A percentile compares a stretch with the other conserved stretches of the same genome.
Evolutionary conservation across 1,140 invertebrate species (phyloP).

Genomic region (Callitettix versicolor): DNA sequence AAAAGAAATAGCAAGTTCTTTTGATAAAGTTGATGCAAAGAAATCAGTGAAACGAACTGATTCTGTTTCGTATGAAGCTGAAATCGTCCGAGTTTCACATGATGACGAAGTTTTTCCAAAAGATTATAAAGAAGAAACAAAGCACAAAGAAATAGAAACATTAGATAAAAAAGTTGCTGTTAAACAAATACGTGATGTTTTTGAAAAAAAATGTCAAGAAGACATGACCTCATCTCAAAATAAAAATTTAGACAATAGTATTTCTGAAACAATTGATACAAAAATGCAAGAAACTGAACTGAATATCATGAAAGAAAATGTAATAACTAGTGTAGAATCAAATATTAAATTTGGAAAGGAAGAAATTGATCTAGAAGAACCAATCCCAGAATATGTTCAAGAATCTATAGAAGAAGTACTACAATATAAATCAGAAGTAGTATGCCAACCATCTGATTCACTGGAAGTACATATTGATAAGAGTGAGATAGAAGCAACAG

Average conservation of each 20-base stretch:
- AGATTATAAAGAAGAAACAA: too few relatives aligned
- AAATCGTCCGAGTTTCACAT: slow-evolving; percentile 12
- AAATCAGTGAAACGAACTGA: slow-evolving; percentile 17
- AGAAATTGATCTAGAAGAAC: background rate
- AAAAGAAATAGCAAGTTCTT: slow-evolving; percentile 1
- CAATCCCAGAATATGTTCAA: background rate
- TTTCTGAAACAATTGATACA: background rate
- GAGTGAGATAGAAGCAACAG: slow-evolving; percentile 38
- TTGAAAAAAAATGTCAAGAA: too few relatives aligned
- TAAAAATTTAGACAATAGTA: background rate
- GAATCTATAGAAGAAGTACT: slow-evolving; percentile 22
- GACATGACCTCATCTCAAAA: background rate
- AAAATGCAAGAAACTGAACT: too few relatives aligned
- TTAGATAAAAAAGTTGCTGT: too few relatives aligned
- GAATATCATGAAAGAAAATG: background rate
- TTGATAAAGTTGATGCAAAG: slow-evolving; percentile 17
- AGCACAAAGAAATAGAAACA: too few relatives aligned
- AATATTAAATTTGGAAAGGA: background rate
- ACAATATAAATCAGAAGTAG: slow-evolving; percentile 30
- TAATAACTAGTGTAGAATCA: background rate
- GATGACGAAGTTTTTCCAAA: too few relatives aligned
- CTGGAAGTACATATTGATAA: slow-evolving; percentile 41
- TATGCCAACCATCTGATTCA: slow-evolving; percentile 34
- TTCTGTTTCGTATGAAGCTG: slow-evolving; percentile 16
- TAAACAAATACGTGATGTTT: too few relatives aligned